A percentile compares a stretch with the other conserved stretches of the same genome.
These are phyloP conservation scores for Melanotaenia trifasciata DNA, from an alignment of 2,797 vertebrate genomes.

Conservation along the genomic window DNA sequence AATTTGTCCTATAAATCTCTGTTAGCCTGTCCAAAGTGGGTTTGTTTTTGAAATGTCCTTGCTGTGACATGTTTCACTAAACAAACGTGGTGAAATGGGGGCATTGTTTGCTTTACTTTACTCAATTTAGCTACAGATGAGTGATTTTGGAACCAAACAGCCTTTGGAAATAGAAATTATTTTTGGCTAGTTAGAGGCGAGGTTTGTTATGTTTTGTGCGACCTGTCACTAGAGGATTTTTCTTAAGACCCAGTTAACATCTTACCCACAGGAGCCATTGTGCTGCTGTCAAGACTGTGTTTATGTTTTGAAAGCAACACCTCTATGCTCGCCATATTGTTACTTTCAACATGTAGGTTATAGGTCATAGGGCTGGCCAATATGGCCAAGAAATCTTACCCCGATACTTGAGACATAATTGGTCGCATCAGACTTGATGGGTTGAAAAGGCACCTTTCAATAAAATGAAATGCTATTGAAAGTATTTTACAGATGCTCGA, in stretches of 20 bases:
- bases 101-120: background rate
- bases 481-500: background rate
- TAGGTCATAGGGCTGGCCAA: background rate
- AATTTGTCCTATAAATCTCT: background rate
- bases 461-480: background rate
- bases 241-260: slow-evolving; percentile 23
- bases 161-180: background rate
- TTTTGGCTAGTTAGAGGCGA: background rate
- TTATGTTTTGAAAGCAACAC: slow-evolving; percentile 2
- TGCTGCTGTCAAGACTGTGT: background rate
- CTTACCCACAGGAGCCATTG: background rate
- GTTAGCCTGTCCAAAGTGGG: background rate
- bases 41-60: background rate
- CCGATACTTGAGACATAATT: background rate
- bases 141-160: background rate
- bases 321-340: background rate
- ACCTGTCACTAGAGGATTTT: slow-evolving; percentile 8
- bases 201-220: slow-evolving; percentile 6
- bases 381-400: background rate
- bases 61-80: background rate
- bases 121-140: background rate
- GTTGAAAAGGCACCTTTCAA: background rate
- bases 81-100: background rate
- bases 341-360: background rate
- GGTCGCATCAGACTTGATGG: background rate